Percentiles rank a stretch among this genome's conserved stretches.
These are phyloP conservation scores for Pseudomyrmex gracilis DNA, from an alignment of 1,140 invertebrate genomes.

Conservation along the genomic window DNA sequence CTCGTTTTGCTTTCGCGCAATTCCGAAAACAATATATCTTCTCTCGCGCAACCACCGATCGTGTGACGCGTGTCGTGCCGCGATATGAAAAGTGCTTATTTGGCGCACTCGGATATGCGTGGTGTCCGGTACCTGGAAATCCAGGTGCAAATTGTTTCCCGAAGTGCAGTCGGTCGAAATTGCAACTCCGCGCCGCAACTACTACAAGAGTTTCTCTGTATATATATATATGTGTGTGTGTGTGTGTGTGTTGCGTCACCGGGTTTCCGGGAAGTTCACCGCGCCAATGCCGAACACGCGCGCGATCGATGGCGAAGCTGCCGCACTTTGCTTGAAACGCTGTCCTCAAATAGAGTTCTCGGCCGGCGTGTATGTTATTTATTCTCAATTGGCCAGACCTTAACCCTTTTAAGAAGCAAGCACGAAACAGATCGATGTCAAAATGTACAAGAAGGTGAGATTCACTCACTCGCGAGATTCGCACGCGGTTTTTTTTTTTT, in stretches of 20 bases:
- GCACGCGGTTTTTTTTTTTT: too few relatives aligned
- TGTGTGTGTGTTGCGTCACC: too few relatives aligned
- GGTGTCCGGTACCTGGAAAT: background rate
- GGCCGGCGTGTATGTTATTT: constrained; percentile 9
- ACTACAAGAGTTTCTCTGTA: background rate
- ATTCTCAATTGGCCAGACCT: constrained; percentile 31
- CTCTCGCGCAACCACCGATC: background rate
- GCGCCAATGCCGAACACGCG: constrained; percentile 1
- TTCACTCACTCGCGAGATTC: too few relatives aligned
- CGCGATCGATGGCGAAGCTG: constrained; percentile 19
- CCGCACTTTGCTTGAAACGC: constrained; percentile 5
- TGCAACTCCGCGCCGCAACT: background rate
- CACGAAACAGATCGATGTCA: background rate
- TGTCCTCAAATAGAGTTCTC: constrained; percentile 22
- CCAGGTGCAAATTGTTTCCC: constrained; percentile 29
- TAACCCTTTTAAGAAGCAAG: constrained; percentile 34
- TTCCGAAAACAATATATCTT: background rate
- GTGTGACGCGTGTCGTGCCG: background rate
- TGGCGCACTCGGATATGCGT: background rate
- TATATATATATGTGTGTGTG: too few relatives aligned
- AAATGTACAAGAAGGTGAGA: background rate
- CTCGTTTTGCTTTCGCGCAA: too few relatives aligned
- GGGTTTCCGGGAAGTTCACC: constrained; percentile 18
- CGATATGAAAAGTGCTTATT: background rate
- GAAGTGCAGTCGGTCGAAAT: background rate